phyloP scores from a whole-genome alignment of 2,797 vertebrate species.

The Salmo trutta region DNA sequence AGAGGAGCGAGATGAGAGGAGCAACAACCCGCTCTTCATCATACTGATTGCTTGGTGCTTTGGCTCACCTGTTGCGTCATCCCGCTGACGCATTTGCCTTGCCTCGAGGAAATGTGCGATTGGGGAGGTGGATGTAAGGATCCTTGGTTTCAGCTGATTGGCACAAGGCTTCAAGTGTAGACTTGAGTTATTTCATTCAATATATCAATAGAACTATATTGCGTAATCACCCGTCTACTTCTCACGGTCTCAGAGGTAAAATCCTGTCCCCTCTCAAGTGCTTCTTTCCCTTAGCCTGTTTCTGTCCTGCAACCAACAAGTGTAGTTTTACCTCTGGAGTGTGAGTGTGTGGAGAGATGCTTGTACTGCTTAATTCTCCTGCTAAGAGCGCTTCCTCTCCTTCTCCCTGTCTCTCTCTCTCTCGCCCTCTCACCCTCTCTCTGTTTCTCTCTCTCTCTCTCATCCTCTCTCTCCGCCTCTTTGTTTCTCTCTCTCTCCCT shows the following conservation, averaged over 20 bases:
- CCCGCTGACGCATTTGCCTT: conserved; percentile 68
- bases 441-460: background rate
- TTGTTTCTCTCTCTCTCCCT: conserved; percentile 6
- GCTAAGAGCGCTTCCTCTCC: too few relatives aligned
- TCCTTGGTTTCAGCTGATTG: conserved; percentile 27
- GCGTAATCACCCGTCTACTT: background rate
- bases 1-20: conserved; percentile 33
- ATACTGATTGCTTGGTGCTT: conserved; percentile 70
- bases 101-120: conserved; percentile 29
- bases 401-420: background rate
- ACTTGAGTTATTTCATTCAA: background rate
- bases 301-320: background rate
- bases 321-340: background rate
- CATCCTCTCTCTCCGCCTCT: background rate
- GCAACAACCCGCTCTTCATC: conserved; percentile 56
- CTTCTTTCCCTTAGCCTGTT: background rate
- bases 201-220: background rate
- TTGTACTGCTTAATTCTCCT: too few relatives aligned
- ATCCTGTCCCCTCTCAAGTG: background rate
- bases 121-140: conserved; percentile 2
- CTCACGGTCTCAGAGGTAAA: background rate
- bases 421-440: conserved; percentile 6
- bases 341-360: too few relatives aligned
- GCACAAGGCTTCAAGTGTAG: conserved; percentile 21
- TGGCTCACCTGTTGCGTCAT: conserved; percentile 55